Base-by-base conservation (phyloP, 2,113 vertebrate genomes). In the Solea senegalensis region DNA sequence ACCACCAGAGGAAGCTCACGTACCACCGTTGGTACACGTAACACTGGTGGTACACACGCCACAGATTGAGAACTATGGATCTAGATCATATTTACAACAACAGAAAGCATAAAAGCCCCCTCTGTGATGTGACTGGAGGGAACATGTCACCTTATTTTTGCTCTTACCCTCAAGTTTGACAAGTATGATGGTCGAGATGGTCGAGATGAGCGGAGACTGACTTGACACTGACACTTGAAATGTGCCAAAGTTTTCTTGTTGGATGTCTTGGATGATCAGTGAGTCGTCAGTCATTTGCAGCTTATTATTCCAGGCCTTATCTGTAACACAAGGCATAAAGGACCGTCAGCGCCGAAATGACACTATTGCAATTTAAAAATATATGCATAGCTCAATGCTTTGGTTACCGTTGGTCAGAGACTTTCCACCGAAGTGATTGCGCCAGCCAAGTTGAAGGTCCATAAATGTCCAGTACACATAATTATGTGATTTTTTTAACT, bases 401-500 rank as follows among this genome's bases (percentile, higher is more conserved):
- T 41, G 9, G 41, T 75, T 41, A 84, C 83, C 41, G 5, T 0
- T 0, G 6, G 0, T 0, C 2, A 7, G 0, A 0, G 0, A 0
- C 0, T 0, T 1, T 9, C 41, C 10, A 0, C 54, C 61, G 0
- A 40, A 0, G 6, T 0, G 0, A 60, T 86, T 90, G 1, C 0
- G 0, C 51, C 5, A 59, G 4, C 74, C 84, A n/a, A 90, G 0
- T 0, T 9, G 0, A 8, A 0, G 0, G 5, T 0, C 0, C 1
- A 3, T 0, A 5, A 62, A 52, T 0, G 0, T 1, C 91, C 92
- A 92, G 50, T 21, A 10, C 14, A 83, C 2, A 14, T 91, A 85
- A 0, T 0, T 0, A 0, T 3, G 0, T 9, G 1, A 21, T 0
- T 0, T 0, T 0, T 0, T 0, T 0, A 0, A 1, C 2, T 0